These are phyloP conservation scores for Chanos chanos DNA, from an alignment of 2,797 vertebrate genomes.

Conservation along the genomic window DNA sequence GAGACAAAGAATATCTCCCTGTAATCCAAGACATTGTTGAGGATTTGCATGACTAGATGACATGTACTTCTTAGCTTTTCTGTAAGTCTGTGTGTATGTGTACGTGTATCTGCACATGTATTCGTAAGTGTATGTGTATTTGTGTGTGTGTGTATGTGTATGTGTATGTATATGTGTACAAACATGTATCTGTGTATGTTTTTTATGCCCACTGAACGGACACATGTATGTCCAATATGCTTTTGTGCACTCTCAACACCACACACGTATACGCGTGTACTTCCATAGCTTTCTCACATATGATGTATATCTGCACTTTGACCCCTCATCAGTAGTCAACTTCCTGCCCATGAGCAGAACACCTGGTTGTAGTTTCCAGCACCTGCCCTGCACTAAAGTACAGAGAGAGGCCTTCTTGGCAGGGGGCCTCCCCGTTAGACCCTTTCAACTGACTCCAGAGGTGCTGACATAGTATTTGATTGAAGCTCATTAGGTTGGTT, in stretches of 20 bases:
- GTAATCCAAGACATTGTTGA: too few species aligned
- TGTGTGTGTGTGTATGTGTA: slow-evolving; percentile 7
- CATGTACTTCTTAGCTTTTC: slow-evolving; percentile 23
- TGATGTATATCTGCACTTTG: slow-evolving; percentile 40
- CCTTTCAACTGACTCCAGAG: slow-evolving; percentile 25
- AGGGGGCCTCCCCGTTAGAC: slow-evolving; percentile 23
- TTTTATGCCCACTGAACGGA: too few species aligned
- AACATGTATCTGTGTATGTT: slow-evolving; percentile 9
- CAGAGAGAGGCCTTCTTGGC: slow-evolving; percentile 21
- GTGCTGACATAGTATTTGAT: slow-evolving; percentile 33
- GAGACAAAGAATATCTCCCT: too few species aligned
- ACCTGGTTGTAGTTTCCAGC: slow-evolving; percentile 60
- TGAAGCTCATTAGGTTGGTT: slow-evolving; percentile 37
- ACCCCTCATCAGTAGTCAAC: slow-evolving; percentile 45
- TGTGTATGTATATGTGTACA: slow-evolving; percentile 9
- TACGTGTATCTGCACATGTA: slow-evolving; percentile 15
- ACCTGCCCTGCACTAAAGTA: slow-evolving; percentile 39
- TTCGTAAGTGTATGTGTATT: neutral
- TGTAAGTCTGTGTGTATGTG: slow-evolving; percentile 24
- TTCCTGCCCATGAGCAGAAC: slow-evolving; percentile 53
- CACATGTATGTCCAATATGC: slow-evolving; percentile 28
- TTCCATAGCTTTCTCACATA: neutral
- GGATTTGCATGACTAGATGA: too few species aligned
- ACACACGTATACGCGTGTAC: neutral
- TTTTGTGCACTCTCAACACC: neutral